These are phyloP conservation scores for Tortrix viridana DNA, from an alignment of 2,888 invertebrate genomes.

Conservation along the genomic window DNA sequence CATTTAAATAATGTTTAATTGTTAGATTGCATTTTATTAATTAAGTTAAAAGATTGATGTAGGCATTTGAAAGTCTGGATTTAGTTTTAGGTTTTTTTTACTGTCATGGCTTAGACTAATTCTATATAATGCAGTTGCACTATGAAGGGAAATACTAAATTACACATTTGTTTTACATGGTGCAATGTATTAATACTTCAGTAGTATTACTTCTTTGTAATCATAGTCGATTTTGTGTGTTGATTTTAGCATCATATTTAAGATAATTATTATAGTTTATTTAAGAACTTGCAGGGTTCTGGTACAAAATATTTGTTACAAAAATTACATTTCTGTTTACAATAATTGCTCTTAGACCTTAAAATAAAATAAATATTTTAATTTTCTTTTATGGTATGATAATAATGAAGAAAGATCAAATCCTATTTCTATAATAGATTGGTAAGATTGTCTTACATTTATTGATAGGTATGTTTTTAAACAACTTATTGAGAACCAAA, in stretches of 20 bases:
- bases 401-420: neutral
- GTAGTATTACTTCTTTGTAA: neutral
- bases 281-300: no score
- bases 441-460: neutral
- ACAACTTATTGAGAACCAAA: neutral
- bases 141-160: neutral
- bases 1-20: slow-evolving; percentile 20
- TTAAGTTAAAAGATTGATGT: slow-evolving; percentile 7
- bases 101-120: neutral
- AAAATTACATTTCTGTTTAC: no score
- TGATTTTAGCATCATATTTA: no score
- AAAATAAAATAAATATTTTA: neutral
- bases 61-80: slow-evolving; percentile 9
- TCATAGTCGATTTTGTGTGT: no score
- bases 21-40: slow-evolving; percentile 2
- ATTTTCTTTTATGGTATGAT: neutral
- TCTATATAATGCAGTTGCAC: neutral
- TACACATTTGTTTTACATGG: neutral
- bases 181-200: slow-evolving; percentile 7
- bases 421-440: neutral
- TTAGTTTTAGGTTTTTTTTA: slow-evolving; percentile 13
- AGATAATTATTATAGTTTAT: no score
- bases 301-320: no score
- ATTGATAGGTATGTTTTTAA: neutral
- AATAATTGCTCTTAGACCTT: neutral